Evolutionary conservation across 2,888 invertebrate genomes (phyloP), one percentile per base, ranked within the genome.

Genomic region (Lithophane leautieri): DNA sequence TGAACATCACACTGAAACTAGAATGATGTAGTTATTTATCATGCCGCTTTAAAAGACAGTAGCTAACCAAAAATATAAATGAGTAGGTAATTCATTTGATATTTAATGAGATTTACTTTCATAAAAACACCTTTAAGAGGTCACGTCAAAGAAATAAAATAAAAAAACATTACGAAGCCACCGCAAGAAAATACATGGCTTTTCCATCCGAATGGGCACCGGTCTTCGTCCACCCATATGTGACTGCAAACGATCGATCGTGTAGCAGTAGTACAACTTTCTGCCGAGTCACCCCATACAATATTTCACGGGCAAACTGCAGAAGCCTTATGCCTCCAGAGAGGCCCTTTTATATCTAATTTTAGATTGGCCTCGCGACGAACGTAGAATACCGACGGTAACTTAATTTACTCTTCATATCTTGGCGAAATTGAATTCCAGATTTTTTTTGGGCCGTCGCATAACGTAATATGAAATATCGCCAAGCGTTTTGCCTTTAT

Each of bases 301-400:
- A 63, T 70, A 72, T 74, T 75, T 70, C 58, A 67, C 69, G 58
- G 34, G 40, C 52, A 73, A 77, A n/a, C 65, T 70, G 52, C 42
- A 56, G 83, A 87, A 85, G 83, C 83, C 87, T 12, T 82, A 83
- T 54, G 62, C 58, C 71, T 78, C 63, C 71, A 63, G 66, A 44
- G 74, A 77, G 75, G 77, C 73, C 70, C 75, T 83, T 80, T 78
- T 62, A 61, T 78, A 76, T 79, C 76, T 68, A 81, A 73, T 83
- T 72, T 87, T 76, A 79, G 60, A 66, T 69, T 68, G 70, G 25
- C 87, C 77, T 81, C 74, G 78, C 67, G 63, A 58, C 73, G 67
- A 73, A 70, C 73, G 75, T 52, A 47, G 42, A 71, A 71, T 52
- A 58, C 72, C 52, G 61, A 52, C 65, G 25, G 65, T 80, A 82